Evolutionary conservation across 2,113 vertebrate species (phyloP).

Genomic region (Craseonycteris thonglongyai): DNA sequence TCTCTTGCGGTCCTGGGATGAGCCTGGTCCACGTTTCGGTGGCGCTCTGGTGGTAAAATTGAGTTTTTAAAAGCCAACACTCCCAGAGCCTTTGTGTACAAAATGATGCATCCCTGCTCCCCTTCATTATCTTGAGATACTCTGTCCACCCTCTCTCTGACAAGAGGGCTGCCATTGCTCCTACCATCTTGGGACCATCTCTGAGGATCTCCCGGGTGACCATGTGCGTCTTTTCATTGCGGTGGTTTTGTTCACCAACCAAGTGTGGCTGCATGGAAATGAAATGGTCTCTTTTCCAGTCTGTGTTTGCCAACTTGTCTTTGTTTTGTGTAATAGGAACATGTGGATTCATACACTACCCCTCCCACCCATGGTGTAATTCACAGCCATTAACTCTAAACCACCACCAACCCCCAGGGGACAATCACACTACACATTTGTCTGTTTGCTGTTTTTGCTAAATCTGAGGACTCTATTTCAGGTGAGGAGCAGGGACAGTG

Average conservation of each 20-base stretch:
- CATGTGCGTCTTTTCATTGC: not conserved
- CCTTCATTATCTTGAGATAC: not conserved
- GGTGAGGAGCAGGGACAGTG: rapidly evolving
- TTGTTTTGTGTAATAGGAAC: not conserved
- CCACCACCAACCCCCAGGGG: not conserved
- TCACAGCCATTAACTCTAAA: not conserved
- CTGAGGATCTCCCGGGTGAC: not conserved
- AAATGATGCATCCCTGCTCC: not conserved
- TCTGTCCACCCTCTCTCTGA: not conserved
- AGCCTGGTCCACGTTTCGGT: no score
- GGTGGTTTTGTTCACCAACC: not conserved
- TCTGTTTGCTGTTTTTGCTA: not conserved
- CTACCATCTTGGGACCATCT: not conserved
- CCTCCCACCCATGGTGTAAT: not conserved
- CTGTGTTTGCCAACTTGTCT: not conserved
- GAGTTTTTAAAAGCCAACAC: not conserved
- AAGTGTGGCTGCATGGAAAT: not conserved
- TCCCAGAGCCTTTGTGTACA: not conserved
- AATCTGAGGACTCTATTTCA: not conserved
- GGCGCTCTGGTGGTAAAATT: not conserved
- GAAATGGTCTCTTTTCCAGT: not conserved
- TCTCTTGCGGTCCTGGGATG: not conserved
- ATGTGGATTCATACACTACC: not conserved
- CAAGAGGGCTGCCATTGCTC: not conserved
- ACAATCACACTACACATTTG: not conserved